These are phyloP conservation scores for Aepyceros melampus DNA, from an alignment of 2,113 vertebrate species.

Conservation along the genomic window DNA sequence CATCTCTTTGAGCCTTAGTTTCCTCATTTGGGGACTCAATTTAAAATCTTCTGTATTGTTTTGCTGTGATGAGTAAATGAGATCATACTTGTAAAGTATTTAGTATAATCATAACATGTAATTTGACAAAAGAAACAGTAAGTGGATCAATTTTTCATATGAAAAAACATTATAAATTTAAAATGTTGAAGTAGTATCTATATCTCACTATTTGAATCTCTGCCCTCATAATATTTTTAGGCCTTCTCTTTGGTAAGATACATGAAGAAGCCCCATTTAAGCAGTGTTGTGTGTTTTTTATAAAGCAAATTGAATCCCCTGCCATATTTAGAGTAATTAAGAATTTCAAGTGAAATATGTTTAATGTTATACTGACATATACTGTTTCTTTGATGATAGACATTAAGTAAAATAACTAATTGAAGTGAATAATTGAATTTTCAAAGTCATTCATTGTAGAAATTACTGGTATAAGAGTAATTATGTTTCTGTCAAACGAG, in stretches of 20 bases:
- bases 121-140: background rate
- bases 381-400: slow-evolving; percentile 26
- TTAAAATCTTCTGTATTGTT: background rate
- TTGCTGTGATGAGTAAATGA: background rate
- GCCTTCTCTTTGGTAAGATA: background rate
- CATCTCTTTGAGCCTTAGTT: background rate
- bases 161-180: background rate
- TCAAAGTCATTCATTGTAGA: slow-evolving; percentile 10
- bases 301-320: background rate
- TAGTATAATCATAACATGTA: background rate
- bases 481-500: background rate
- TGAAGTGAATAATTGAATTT: slow-evolving; percentile 44
- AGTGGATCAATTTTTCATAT: background rate
- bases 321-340: slow-evolving; percentile 39
- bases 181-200: background rate
- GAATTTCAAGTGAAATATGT: slow-evolving; percentile 28
- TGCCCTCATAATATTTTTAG: background rate
- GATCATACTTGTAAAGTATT: background rate
- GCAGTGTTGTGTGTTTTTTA: background rate
- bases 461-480: slow-evolving; percentile 10
- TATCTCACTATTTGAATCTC: background rate
- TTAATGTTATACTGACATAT: background rate
- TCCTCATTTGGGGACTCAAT: background rate
- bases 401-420: slow-evolving; percentile 30
- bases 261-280: background rate